Conservation (phyloP, 2,113 vertebrate genomes). For the Myotis brandtii region DNA sequence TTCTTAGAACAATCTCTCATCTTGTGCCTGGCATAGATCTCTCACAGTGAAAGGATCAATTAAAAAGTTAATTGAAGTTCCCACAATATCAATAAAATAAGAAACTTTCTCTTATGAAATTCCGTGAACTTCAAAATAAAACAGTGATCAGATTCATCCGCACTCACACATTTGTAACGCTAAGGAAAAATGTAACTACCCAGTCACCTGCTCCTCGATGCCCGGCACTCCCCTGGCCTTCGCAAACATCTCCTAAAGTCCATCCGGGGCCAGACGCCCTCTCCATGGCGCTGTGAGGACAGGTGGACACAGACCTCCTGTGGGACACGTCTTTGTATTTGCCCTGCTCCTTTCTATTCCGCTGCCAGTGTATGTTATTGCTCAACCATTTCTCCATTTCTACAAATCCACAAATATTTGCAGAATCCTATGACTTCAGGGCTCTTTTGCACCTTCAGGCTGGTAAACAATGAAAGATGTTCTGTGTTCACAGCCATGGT, state of each 20-base stretch:
- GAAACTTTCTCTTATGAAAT: background rate
- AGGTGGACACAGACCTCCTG: rapidly evolving
- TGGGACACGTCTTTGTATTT: background rate
- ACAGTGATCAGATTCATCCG: background rate
- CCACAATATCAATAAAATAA: background rate
- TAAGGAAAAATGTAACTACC: background rate
- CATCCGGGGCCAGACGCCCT: rapidly evolving
- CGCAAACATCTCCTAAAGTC: too few species aligned
- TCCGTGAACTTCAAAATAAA: background rate
- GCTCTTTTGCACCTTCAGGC: background rate
- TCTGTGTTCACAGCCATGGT: background rate
- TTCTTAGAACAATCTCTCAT: background rate
- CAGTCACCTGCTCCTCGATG: background rate
- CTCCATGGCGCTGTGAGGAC: rapidly evolving
- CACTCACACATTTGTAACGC: background rate
- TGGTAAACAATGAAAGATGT: background rate
- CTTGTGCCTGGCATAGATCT: background rate
- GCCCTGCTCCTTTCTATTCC: rapidly evolving
- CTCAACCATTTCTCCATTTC: background rate
- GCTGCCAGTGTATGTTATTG: rapidly evolving
- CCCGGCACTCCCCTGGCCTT: rapidly evolving
- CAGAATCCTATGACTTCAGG: background rate
- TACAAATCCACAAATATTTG: background rate
- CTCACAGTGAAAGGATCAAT: background rate
- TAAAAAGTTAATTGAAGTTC: background rate